Conservation (phyloP, 1,140 invertebrate genomes). For the Sarcophaga peregrina region DNA sequence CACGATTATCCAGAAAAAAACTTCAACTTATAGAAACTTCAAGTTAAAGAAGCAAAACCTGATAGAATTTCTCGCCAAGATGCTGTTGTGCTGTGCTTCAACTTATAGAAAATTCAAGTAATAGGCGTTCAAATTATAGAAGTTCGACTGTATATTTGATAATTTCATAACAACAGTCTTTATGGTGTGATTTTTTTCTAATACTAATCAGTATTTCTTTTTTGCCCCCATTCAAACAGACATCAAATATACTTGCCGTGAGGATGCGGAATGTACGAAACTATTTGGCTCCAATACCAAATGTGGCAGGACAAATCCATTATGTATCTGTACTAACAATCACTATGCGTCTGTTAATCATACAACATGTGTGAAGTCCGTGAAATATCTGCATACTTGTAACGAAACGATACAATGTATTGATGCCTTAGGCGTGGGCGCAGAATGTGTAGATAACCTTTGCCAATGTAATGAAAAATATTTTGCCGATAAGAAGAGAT, state of each 20-base stretch:
- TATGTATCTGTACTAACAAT: constrained; percentile 50
- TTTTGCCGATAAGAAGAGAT: not conserved
- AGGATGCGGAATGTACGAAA: not conserved
- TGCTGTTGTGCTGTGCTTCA: too few species aligned
- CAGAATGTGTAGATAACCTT: constrained; percentile 3
- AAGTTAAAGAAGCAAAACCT: too few species aligned
- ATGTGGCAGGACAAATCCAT: constrained; percentile 44
- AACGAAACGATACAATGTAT: constrained; percentile 14
- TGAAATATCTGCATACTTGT: constrained; percentile 30
- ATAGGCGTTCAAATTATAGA: too few species aligned
- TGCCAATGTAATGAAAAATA: constrained; percentile 42
- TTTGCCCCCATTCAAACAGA: not conserved
- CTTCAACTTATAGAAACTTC: too few species aligned
- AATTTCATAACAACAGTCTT: too few species aligned
- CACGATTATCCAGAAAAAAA: too few species aligned
- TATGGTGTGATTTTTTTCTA: not conserved
- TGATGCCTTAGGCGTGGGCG: not conserved
- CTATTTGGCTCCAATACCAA: constrained; percentile 26
- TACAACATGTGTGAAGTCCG: constrained; percentile 48
- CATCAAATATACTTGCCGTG: not conserved
- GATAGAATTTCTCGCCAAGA: too few species aligned
- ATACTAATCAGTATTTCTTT: not conserved
- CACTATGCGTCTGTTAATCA: constrained; percentile 49
- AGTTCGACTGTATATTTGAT: too few species aligned
- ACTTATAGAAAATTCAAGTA: too few species aligned